phyloP scores from a whole-genome alignment of 2,113 vertebrate species.

The Trichechus manatus region DNA sequence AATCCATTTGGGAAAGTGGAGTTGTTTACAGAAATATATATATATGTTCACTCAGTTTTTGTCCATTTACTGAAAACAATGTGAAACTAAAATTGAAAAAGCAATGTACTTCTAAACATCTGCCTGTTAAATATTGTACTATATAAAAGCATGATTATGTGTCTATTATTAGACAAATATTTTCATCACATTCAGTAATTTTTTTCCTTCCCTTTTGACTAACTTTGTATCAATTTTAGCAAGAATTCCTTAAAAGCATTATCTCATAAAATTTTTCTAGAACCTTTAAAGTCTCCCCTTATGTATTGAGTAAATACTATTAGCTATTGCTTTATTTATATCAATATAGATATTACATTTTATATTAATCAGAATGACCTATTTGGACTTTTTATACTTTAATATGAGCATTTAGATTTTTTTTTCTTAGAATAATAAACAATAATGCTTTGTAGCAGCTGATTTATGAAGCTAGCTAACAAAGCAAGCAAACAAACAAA shows the following conservation, averaged over 20 bases:
- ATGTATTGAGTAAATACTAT: background rate
- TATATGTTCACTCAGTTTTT: conserved; percentile 79
- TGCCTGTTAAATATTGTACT: conserved; percentile 66
- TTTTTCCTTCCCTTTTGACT: conserved; percentile 45
- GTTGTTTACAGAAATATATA: conserved; percentile 87
- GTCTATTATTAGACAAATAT: conserved; percentile 67
- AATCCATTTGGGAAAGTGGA: conserved; percentile 88
- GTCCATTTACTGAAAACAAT: conserved; percentile 82
- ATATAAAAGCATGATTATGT: conserved; percentile 72
- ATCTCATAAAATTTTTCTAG: conserved; percentile 19
- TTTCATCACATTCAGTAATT: conserved; percentile 62
- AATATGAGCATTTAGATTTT: background rate
- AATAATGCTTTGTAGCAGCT: background rate
- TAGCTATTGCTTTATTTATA: background rate
- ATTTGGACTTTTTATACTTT: background rate
- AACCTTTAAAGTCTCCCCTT: conserved; percentile 59
- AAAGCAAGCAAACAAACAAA: conserved; percentile 5
- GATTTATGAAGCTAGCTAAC: background rate
- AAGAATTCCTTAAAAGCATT: conserved; percentile 56
- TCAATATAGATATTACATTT: background rate
- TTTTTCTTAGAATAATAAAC: background rate
- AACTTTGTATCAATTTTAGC: conserved; percentile 16
- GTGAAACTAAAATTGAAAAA: conserved; percentile 78
- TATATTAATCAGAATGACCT: conserved; percentile 51
- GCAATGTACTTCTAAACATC: conserved; percentile 66